Conservation (phyloP, 1,140 invertebrate species). For the Zaprionus inermis region DNA sequence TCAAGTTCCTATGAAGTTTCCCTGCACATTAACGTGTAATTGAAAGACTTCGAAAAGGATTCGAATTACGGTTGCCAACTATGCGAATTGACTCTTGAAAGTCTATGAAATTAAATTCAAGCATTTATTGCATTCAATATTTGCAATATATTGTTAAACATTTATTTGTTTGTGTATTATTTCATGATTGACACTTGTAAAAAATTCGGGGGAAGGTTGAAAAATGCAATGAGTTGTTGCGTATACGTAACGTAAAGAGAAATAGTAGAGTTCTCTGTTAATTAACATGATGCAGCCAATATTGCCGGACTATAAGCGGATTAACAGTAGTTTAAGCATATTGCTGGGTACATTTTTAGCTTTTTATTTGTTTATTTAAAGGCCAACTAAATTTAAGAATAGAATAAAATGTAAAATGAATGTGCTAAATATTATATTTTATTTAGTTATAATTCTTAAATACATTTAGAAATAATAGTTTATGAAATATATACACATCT, state of each 20-base stretch:
- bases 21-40: conserved; percentile 68
- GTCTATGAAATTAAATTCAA: neutral
- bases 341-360: too few species aligned
- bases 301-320: neutral
- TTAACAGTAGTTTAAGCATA: neutral
- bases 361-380: too few species aligned
- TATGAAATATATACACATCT: too few species aligned
- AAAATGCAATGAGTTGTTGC: neutral
- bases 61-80: neutral
- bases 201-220: neutral
- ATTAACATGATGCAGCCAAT: neutral
- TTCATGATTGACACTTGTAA: neutral
- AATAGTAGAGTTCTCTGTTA: neutral
- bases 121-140: neutral
- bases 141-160: neutral
- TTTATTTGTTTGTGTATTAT: neutral
- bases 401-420: too few species aligned
- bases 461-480: too few species aligned
- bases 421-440: too few species aligned
- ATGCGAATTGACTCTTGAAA: neutral
- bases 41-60: conserved; percentile 45
- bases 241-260: too few species aligned
- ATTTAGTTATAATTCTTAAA: too few species aligned
- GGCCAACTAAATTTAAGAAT: too few species aligned
- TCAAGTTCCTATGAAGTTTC: conserved; percentile 61